Conservation (phyloP, 1,140 invertebrate species). For the Diachasmimorpha longicaudata region DNA sequence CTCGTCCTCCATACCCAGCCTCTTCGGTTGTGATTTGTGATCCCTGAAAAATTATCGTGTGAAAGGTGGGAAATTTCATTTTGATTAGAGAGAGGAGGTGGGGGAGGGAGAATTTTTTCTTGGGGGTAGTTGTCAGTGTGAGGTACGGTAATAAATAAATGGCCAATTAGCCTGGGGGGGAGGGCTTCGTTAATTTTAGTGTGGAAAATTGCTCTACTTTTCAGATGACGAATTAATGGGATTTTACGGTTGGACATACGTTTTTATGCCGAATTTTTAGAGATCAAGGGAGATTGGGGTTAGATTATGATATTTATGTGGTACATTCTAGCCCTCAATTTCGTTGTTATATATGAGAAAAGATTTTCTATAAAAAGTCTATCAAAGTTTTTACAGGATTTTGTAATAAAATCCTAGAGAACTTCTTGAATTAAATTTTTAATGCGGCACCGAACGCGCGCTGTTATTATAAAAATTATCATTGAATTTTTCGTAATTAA, state of each 20-base stretch:
- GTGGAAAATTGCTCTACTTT: not conserved
- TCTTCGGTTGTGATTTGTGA: slow-evolving; percentile 77
- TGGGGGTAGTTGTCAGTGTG: not conserved
- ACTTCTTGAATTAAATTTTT: too few relatives aligned
- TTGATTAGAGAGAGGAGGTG: not conserved
- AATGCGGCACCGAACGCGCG: too few relatives aligned
- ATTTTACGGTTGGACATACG: not conserved
- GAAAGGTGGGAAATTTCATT: not conserved
- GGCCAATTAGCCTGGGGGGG: not conserved
- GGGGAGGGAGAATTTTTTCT: not conserved
- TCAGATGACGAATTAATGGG: not conserved
- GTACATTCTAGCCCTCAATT: too few relatives aligned
- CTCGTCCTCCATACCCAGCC: slow-evolving; percentile 63
- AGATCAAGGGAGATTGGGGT: too few relatives aligned
- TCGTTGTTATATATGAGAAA: too few relatives aligned
- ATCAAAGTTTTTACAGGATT: too few relatives aligned
- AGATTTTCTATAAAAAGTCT: too few relatives aligned
- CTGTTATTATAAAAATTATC: too few relatives aligned
- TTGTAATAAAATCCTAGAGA: too few relatives aligned
- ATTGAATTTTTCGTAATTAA: too few relatives aligned
- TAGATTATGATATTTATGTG: too few relatives aligned
- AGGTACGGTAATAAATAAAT: not conserved
- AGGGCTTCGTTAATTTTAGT: not conserved
- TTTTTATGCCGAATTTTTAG: not conserved
- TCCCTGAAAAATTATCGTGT: slow-evolving; percentile 66